phyloP scores from a whole-genome alignment of 2,113 vertebrate genomes.

The human (Homo sapiens) region GRCh38 chr19:33750501-33751000 shows the following conservation, averaged over 20 bases:
- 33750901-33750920: not conserved
- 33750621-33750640: not conserved
- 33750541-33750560: not conserved
- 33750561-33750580: fast-evolving
- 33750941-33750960: slow-evolving; percentile 77
- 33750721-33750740: not conserved
- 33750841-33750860: not conserved
- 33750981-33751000: not conserved
- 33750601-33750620: not conserved
- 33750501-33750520: not conserved
- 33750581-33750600: not conserved
- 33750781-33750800: fast-evolving
- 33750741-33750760: not conserved
- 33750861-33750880: slow-evolving; percentile 63
- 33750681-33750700: not conserved
- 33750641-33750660: not conserved
- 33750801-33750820: not conserved
- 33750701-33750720: not conserved
- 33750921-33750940: slow-evolving; percentile 58
- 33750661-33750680: slow-evolving; percentile 2
- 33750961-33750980: slow-evolving; percentile 77
- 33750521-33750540: not conserved
- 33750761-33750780: not conserved
- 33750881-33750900: slow-evolving; percentile 72
- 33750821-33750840: not conserved